phyloP scores from a whole-genome alignment of 2,113 vertebrate species.

The Tympanuchus pallidicinctus region DNA sequence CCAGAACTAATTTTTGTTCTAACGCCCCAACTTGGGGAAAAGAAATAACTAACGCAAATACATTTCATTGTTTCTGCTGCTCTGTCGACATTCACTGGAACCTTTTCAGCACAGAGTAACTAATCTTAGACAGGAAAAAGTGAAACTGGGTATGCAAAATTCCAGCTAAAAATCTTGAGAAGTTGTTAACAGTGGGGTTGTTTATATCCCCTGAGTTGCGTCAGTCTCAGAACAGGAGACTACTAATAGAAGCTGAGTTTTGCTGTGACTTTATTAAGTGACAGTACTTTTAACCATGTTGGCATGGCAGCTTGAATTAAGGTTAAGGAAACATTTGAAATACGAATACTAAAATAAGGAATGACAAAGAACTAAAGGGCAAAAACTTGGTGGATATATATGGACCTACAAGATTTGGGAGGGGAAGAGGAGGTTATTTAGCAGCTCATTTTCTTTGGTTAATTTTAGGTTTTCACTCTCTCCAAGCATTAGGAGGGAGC shows the following conservation, averaged over 20 bases:
- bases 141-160: not conserved
- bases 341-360: not conserved
- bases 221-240: not conserved
- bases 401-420: not conserved
- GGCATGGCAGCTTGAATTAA: not conserved
- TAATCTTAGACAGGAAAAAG: not conserved
- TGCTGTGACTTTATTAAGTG: not conserved
- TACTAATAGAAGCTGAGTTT: not conserved
- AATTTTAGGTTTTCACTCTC: slow-evolving; percentile 59
- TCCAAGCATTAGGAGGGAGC: slow-evolving; percentile 30
- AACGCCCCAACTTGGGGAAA: not conserved
- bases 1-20: not conserved
- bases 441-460: slow-evolving; percentile 16
- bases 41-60: not conserved
- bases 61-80: not conserved
- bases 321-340: not conserved
- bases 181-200: not conserved
- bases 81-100: not conserved
- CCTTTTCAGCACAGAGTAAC: not conserved
- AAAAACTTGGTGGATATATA: not conserved
- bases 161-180: not conserved
- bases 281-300: not conserved
- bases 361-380: not conserved
- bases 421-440: slow-evolving; percentile 5
- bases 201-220: not conserved